Conservation (phyloP, 2,797 vertebrate species). For the Sebastes minor region DNA sequence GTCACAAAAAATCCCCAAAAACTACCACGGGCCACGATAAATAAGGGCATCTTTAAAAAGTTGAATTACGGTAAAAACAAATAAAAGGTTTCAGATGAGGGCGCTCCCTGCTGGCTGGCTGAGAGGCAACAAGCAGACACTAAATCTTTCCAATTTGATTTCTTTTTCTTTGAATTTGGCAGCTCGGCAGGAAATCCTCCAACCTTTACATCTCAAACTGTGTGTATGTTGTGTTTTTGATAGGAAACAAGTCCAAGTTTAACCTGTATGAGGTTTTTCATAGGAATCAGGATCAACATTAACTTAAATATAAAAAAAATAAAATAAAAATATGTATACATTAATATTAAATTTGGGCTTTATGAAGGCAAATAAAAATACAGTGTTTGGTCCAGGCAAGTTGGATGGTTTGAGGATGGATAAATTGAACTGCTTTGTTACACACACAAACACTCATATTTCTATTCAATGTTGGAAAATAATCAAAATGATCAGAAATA, state of each 20-base stretch:
- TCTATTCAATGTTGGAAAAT: not conserved
- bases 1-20: not conserved
- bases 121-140: not conserved
- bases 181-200: not conserved
- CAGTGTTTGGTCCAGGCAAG: not conserved
- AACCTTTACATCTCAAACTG: not conserved
- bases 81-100: not conserved
- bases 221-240: not conserved
- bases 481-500: not conserved
- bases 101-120: slow-evolving; percentile 13
- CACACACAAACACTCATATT: not conserved
- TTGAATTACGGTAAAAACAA: not conserved
- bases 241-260: not conserved
- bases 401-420: not conserved
- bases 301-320: not conserved
- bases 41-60: not conserved
- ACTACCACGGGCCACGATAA: not conserved
- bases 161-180: not conserved
- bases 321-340: not conserved
- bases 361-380: not conserved
- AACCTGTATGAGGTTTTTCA: not conserved
- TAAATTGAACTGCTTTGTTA: not conserved
- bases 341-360: not conserved
- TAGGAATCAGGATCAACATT: not conserved
- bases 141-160: not conserved